Percentiles rank a stretch among this genome's conserved stretches.
phyloP scores from a whole-genome alignment of 2,797 vertebrate genomes.

The Eospalax fontanierii region DNA sequence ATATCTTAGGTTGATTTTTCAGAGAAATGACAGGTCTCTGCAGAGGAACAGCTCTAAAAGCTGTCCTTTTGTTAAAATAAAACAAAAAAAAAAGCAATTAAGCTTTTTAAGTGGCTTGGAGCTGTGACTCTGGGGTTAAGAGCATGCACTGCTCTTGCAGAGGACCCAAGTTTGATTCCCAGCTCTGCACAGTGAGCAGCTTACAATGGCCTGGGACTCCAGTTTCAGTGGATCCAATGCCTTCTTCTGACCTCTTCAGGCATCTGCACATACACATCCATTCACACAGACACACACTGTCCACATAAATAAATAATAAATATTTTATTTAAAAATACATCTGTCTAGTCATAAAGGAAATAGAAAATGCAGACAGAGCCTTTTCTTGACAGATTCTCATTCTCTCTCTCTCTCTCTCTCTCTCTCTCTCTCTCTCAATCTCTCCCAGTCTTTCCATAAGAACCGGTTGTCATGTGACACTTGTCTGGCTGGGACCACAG shows the following conservation, averaged over 20 bases:
- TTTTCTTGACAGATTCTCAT: background rate
- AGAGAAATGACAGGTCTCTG: background rate
- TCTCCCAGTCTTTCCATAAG: background rate
- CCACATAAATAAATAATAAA: background rate
- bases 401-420: too few species aligned
- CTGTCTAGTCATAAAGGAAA: background rate
- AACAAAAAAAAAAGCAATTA: background rate
- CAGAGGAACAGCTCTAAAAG: background rate
- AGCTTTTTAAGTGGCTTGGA: background rate
- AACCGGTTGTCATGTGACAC: background rate
- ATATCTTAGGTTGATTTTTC: background rate
- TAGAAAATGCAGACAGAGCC: background rate
- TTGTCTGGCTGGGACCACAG: background rate
- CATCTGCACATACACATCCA: background rate
- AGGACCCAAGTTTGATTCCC: background rate
- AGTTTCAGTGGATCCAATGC: background rate
- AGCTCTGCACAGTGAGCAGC: too few species aligned
- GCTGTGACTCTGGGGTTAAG: background rate
- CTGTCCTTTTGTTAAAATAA: background rate
- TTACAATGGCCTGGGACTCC: background rate
- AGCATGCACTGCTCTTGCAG: background rate
- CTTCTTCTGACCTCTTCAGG: too few species aligned
- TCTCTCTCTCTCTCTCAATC: too few species aligned
- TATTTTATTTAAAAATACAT: too few species aligned
- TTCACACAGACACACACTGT: background rate